Conservation (phyloP, 2,113 vertebrate genomes). For the Erythrolamprus reginae region DNA sequence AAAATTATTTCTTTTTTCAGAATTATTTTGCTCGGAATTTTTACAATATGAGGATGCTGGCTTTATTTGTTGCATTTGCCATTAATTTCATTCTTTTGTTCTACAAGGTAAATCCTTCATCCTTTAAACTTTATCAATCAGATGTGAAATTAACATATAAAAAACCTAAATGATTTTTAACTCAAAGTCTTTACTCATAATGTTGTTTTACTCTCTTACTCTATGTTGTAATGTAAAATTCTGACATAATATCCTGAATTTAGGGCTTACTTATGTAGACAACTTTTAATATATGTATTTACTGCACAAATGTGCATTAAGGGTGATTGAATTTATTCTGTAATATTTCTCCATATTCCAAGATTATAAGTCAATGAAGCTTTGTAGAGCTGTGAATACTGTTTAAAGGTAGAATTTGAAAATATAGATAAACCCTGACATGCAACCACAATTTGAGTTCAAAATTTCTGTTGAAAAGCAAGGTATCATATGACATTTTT, state of each 20-base stretch:
- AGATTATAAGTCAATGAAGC: not conserved
- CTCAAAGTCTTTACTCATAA: not conserved
- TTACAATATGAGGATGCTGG: conserved; percentile 99
- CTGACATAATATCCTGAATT: not conserved
- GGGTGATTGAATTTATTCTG: not conserved
- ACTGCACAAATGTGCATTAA: not conserved
- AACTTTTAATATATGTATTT: not conserved
- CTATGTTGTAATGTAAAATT: not conserved
- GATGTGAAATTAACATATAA: not conserved
- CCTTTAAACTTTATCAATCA: not conserved
- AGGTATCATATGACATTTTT: not conserved
- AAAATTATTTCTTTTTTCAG: conserved; percentile 64
- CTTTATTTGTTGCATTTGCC: conserved; percentile 92
- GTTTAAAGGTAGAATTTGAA: not conserved
- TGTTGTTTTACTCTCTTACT: not conserved
- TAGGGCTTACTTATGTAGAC: not conserved
- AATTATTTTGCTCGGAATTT: conserved; percentile 98
- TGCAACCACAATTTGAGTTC: not conserved
- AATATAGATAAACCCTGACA: not conserved
- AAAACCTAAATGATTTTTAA: not conserved
- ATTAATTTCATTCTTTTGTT: conserved; percentile 98
- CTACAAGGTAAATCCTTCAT: conserved; percentile 82
- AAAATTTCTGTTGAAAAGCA: not conserved
- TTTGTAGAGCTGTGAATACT: not conserved
- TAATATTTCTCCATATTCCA: not conserved